Evolutionary conservation across 2,797 vertebrate genomes (phyloP), one percentile per base, ranked within the genome.

Genomic region (Paramormyrops hopkinsi): DNA sequence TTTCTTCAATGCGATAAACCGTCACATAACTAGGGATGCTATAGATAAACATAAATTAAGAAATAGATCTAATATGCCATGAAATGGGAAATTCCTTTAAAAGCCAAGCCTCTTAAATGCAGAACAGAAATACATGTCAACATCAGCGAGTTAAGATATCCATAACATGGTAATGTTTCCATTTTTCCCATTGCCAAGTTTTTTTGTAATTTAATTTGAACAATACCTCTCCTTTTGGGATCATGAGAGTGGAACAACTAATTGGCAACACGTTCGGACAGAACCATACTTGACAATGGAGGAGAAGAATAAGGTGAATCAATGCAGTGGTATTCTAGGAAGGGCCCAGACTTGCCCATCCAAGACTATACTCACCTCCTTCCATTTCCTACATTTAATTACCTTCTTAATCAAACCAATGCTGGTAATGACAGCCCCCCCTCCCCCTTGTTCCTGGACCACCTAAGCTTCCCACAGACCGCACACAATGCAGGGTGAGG

Each of bases 231-330:
- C 37, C 50, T 86, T 87, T 46, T 22, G 11, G 59, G 84, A 69
- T 89, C 48, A 54, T 44, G 84, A 33, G 44, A 41, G 84, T 48
- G 48, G 83, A 87, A 82, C 83, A 53, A 86, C 50, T 2, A 59
- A 95, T 96, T 96, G 91, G 92, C 93, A 94, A 95, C 95, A 94
- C 95, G 95, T 96, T 95, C 94, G 92, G 94, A 96, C 94, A 95
- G 93, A 96, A 94, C 94, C 92, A 19, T 89, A 95, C 93, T 93
- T 83, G 94, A 95, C 93, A 96, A 95, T 94, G 94, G 94, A 90
- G 53, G n/a, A 89, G 90, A 91, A 56, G 88, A 88, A 88, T 90
- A 91, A 91, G 95, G 94, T 94, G 95, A 94, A 96, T 95, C 95
- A 94, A 94, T 93, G 94, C 94, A 95, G 93, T 94, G 95, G 95